Percentiles rank a stretch among this genome's conserved stretches.
Evolutionary conservation across 2,797 vertebrate genomes (phyloP).

Genomic region (Mus minutoides): DNA sequence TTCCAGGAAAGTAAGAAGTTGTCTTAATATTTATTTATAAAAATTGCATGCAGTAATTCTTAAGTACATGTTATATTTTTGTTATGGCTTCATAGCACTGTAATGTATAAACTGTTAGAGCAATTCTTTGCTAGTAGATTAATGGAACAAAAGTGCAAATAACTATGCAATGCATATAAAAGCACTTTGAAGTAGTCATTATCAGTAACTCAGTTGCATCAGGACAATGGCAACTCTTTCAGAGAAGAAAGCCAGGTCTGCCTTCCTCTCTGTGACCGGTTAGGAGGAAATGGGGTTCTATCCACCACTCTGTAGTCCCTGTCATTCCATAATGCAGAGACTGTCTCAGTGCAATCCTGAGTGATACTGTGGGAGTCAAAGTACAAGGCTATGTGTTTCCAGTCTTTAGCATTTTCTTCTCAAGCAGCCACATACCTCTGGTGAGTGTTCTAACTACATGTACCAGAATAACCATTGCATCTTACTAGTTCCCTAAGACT

Average conservation of each 20-base stretch:
- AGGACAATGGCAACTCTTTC: no score
- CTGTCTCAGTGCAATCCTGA: constrained; percentile 75
- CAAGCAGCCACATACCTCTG: constrained; percentile 36
- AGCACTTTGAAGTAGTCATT: not conserved
- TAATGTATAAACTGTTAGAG: not conserved
- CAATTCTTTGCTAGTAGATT: not conserved
- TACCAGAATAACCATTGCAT: constrained; percentile 52
- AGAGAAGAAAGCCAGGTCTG: not conserved
- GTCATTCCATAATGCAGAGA: constrained; percentile 77
- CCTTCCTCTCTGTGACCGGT: not conserved
- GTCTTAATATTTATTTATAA: constrained; percentile 17
- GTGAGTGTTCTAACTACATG: constrained; percentile 20
- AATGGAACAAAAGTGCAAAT: not conserved
- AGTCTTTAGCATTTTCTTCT: constrained; percentile 56
- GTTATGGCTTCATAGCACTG: not conserved
- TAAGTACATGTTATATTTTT: not conserved
- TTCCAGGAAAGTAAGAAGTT: not conserved
- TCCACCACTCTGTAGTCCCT: constrained; percentile 64
- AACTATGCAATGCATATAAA: not conserved
- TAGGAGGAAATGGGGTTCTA: constrained; percentile 63
- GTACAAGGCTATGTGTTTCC: constrained; percentile 73
- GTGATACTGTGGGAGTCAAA: constrained; percentile 65
- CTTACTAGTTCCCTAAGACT: constrained; percentile 35
- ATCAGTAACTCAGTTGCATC: no score
- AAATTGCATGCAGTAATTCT: not conserved